A percentile compares a stretch with the other conserved stretches of the same genome.
Conservation (phyloP, 2,113 vertebrate species). For the Helogale parvula region DNA sequence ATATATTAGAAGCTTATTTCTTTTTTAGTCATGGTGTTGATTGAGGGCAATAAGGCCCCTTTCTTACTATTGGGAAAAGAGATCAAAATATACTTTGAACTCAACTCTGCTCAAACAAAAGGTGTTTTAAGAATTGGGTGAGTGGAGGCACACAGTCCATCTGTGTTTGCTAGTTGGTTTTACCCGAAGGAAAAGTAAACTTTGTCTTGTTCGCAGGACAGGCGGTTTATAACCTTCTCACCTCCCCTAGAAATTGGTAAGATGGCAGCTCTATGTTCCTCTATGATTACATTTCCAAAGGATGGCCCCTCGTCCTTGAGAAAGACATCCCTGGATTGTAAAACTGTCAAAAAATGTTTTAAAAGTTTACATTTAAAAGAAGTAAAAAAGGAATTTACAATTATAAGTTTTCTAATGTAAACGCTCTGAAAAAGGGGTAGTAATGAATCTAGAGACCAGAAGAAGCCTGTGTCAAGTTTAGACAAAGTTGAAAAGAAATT, state of each 20-base stretch:
- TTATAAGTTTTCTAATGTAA: background rate
- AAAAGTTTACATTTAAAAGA: background rate
- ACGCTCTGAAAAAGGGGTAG: background rate
- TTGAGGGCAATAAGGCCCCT: background rate
- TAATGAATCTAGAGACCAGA: background rate
- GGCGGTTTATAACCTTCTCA: background rate
- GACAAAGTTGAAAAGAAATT: background rate
- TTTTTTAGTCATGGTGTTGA: background rate
- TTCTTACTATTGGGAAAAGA: background rate
- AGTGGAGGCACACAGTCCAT: background rate
- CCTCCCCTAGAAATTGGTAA: background rate
- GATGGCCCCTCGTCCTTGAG: background rate
- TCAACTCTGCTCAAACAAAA: background rate
- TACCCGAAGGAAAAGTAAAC: background rate
- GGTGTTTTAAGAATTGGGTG: background rate
- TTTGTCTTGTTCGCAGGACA: background rate
- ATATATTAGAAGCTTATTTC: background rate
- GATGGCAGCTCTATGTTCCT: background rate
- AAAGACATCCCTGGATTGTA: background rate
- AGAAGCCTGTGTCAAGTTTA: background rate
- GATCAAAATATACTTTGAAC: background rate
- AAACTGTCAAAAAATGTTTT: background rate
- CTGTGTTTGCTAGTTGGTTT: background rate
- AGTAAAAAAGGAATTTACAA: background rate
- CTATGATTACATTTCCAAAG: background rate